These are phyloP conservation scores for Acutogordius australiensis DNA, from an alignment of 2,888 invertebrate genomes.

Conservation along the genomic window DNA sequence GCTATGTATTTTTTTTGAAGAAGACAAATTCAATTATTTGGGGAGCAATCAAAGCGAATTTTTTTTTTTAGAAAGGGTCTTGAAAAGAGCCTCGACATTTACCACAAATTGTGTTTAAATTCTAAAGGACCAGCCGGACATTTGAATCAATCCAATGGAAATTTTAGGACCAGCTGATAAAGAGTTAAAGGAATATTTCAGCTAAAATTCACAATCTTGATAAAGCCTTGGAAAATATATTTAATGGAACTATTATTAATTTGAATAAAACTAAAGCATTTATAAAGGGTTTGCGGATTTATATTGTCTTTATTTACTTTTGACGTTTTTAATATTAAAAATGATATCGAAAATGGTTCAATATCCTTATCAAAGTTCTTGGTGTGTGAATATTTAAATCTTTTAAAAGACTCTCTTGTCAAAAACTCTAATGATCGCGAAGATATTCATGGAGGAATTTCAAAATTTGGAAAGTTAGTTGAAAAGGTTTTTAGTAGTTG, in stretches of 20 bases:
- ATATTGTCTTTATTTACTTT: too few relatives aligned
- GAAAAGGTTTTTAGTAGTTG: neutral
- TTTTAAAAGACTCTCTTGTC: neutral
- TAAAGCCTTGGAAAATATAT: neutral
- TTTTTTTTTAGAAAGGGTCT: too few relatives aligned
- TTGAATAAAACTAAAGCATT: neutral
- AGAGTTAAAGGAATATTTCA: neutral
- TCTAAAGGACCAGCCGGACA: too few relatives aligned
- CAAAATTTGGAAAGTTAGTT: constrained; percentile 8
- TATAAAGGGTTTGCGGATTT: neutral
- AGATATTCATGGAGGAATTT: constrained; percentile 4
- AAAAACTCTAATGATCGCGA: neutral
- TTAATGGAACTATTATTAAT: neutral
- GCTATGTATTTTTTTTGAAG: too few relatives aligned
- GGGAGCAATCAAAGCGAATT: too few relatives aligned
- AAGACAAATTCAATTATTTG: too few relatives aligned
- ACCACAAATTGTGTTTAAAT: too few relatives aligned
- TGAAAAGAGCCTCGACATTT: too few relatives aligned
- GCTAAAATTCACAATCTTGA: neutral
- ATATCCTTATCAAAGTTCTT: neutral
- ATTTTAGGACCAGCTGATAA: neutral
- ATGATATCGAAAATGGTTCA: neutral
- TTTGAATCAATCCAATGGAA: neutral
- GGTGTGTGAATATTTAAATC: neutral
- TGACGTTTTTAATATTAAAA: too few relatives aligned